Evolutionary conservation across 2,113 vertebrate genomes (phyloP).

Genomic region (Litocranius walleri): DNA sequence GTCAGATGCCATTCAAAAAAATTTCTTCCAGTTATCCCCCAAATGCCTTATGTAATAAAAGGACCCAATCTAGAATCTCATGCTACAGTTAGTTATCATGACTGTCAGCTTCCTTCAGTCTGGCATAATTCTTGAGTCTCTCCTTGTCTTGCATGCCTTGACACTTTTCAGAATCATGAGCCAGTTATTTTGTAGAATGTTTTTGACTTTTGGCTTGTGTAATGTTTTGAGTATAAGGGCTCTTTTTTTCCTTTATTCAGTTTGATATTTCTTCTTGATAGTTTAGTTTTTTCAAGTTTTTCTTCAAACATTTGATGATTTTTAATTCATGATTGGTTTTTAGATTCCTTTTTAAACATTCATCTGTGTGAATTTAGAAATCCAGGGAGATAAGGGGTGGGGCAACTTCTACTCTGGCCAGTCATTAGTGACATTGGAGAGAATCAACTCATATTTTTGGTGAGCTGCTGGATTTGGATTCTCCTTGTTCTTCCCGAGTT

Average conservation of each 20-base stretch:
- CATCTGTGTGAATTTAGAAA: not conserved
- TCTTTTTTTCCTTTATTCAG: not conserved
- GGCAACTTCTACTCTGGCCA: not conserved
- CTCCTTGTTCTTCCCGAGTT: not conserved
- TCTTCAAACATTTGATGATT: not conserved
- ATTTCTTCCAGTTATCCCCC: not conserved
- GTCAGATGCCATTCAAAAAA: too few relatives aligned
- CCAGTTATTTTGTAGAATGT: not conserved
- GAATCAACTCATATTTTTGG: not conserved
- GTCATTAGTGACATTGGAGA: not conserved
- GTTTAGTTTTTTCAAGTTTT: not conserved
- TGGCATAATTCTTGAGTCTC: not conserved
- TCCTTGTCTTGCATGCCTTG: not conserved
- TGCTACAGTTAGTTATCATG: not conserved
- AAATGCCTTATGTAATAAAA: not conserved
- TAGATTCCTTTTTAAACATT: not conserved
- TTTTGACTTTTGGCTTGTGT: not conserved
- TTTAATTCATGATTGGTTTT: not conserved
- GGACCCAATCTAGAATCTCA: not conserved
- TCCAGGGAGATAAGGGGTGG: not conserved
- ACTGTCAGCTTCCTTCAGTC: not conserved
- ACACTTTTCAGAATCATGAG: not conserved
- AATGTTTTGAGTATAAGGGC: not conserved
- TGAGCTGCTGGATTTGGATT: not conserved
- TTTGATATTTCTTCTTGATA: not conserved